Evolutionary conservation across 2,888 invertebrate species (phyloP), one percentile per base, ranked within the genome.

Genomic region (Antheraea assamensis): DNA sequence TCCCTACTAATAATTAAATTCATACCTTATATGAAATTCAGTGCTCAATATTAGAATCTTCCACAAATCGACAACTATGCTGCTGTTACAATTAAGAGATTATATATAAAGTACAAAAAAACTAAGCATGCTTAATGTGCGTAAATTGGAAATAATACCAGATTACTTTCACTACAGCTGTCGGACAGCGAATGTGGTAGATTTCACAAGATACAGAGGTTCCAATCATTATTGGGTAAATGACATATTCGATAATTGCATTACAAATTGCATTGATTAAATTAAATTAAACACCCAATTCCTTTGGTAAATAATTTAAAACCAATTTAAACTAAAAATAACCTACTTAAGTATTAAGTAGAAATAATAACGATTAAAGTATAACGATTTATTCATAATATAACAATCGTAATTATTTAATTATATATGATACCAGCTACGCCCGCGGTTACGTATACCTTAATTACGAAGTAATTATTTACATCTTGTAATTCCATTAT

Each of bases 121-220:
- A 30, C 30, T 30, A 30, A 17, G 61, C n/a, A 35, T 35, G 68
- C 35, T 68, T 30, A 35, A 68, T 19, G 27, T 70, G 35, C 70
- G 70, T 35, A 70, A 70, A 70, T 27, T 73, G 73, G 68, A 42
- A 70, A 73, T 68, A 47, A 55, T 47, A 58, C 2, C 70, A 24
- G 70, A 58, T 13, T 27, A 73, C 73, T 74, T 71, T 71, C 72
- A 72, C 71, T 71, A 24, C 24, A 72, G 31, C 47, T 31, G 42
- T 55, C 61, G 47, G 49, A 35, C 21, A 24, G 61, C 31, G 30
- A 52, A 24, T 35, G 31, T 68, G 30, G 35, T 55, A 58, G 47
- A 47, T 72, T 73, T 64, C 27, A 30, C 61, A 64, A 64, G 27
- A n/a, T 17, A 64, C 3, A 30, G 61, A 64, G 30, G 30, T 30